Base-by-base conservation (phyloP, 2,888 invertebrate species). In the Hydriomena furcata region DNA sequence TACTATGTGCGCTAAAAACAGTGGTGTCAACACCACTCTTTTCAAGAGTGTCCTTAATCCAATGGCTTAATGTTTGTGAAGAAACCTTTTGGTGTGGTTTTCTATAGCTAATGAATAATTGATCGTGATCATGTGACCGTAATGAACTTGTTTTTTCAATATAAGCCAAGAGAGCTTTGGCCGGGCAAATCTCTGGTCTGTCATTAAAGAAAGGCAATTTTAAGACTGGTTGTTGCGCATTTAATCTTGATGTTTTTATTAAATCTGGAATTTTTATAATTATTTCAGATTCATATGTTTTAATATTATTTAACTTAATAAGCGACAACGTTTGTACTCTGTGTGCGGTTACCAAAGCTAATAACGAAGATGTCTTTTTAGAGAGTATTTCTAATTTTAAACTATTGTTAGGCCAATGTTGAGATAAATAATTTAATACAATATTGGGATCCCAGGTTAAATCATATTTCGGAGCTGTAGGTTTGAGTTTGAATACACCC, bases 391-490 rank as follows among this genome's bases (percentile, higher is more conserved):
- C 44, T 8, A 45, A 7, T 5, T 17, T 10, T 1, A 45, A 37
- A 1, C 12, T n/a, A 12, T 6, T 5, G 24, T 37, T 23, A 0
- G 36, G 44, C 36, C 35, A 44, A 21, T 44, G 8, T 7, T 10
- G 43, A 6, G 21, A 25, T 27, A 51, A 30, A 35, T 30, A 32
- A 3, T 41, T n/a, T 31, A 55, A 28, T 5, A 55, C 52, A 12
- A 40, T 20, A 7, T 5, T 6, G 28, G 52, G 45, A 37, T 51
- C 44, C 51, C 55, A 55, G 2, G 52, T 56, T 3, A 36, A 1
- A 6, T 28, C 27, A 24, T 49, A 56, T 17, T 28, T 41, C 5
- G 56, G 49, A 1, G 7, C 4, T 1, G 41, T 4, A 23, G 41
- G 41, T 32, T 17, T 24, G 6, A 34, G 11, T 23, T 10, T 42